These are phyloP conservation scores for Drosophila virilis DNA, from an alignment of 1,140 invertebrate species.

Conservation along the genomic window DNA sequence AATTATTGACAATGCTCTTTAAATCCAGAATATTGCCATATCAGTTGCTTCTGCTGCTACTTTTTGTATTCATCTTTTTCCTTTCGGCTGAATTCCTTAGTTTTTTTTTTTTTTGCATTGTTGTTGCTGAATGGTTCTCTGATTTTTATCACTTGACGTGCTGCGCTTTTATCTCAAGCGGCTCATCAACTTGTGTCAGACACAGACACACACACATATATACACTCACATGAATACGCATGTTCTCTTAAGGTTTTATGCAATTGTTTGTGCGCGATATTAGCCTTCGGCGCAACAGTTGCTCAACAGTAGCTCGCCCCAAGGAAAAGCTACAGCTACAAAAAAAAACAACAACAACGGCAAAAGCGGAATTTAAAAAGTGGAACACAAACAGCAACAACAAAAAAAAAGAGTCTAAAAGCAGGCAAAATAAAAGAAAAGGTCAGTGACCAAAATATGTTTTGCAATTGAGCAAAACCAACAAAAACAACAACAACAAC, in stretches of 20 bases:
- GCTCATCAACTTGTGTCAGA: conserved; percentile 18
- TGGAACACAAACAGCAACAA: conserved; percentile 45
- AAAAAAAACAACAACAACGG: conserved; percentile 8
- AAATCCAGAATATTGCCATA: conserved; percentile 12
- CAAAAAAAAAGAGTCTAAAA: conserved; percentile 32
- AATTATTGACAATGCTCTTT: conserved; percentile 41
- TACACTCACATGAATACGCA: not conserved
- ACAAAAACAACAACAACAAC: conserved; percentile 19
- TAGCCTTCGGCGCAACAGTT: conserved; percentile 27
- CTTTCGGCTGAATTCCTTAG: conserved; percentile 44
- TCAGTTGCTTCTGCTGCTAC: not conserved
- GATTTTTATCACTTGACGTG: conserved; percentile 67
- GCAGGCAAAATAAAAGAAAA: conserved; percentile 46
- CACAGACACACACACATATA: conserved; percentile 32
- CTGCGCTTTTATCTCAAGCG: conserved; percentile 44
- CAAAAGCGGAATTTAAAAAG: conserved; percentile 33
- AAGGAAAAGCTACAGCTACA: conserved; percentile 21
- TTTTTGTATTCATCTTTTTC: not conserved
- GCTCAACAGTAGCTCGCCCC: conserved; percentile 14
- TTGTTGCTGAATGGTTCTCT: conserved; percentile 52
- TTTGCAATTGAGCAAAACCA: conserved; percentile 53
- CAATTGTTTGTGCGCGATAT: conserved; percentile 23
- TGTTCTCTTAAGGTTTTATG: conserved; percentile 24
- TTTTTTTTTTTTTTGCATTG: conserved; percentile 11
- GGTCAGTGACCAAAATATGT: conserved; percentile 56